Evolutionary conservation across 2,797 vertebrate genomes (phyloP).

Genomic region (Danio aesculapii): DNA sequence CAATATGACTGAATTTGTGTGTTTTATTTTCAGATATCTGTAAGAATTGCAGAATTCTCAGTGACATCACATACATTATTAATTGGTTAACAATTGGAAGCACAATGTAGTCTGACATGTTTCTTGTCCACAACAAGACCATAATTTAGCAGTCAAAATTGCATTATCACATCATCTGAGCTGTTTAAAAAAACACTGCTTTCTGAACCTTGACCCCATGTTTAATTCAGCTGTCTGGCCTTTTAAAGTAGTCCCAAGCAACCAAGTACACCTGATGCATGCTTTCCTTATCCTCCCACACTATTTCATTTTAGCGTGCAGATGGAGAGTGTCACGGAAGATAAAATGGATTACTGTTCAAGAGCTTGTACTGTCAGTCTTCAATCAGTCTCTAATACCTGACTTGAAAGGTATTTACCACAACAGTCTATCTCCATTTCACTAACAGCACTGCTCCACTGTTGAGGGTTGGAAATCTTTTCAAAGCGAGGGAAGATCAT

Average conservation of each 20-base stretch:
- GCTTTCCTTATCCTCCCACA: neutral
- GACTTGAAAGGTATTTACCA: slow-evolving; percentile 49
- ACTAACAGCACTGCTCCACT: slow-evolving; percentile 46
- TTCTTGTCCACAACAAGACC: neutral
- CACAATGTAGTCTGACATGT: neutral
- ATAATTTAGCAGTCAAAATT: no score
- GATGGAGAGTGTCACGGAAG: slow-evolving; percentile 49
- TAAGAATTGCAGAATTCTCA: no score
- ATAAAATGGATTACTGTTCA: slow-evolving; percentile 56
- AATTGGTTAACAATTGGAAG: no score
- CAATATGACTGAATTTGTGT: no score
- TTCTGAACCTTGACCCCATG: neutral
- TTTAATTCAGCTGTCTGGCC: slow-evolving; percentile 9
- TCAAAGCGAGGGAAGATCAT: slow-evolving; percentile 45
- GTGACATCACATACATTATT: no score
- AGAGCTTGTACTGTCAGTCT: slow-evolving; percentile 46
- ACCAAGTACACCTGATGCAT: neutral
- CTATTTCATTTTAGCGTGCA: slow-evolving; percentile 35
- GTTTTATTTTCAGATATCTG: no score
- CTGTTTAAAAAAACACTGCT: no score
- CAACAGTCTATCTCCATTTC: slow-evolving; percentile 48
- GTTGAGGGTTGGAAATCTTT: slow-evolving; percentile 45
- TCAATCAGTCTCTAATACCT: slow-evolving; percentile 32
- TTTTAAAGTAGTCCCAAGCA: slow-evolving; percentile 4
- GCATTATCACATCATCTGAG: no score